Evolutionary conservation across 2,888 invertebrate genomes (phyloP).

Genomic region (Dasysyrphus tricinctus): DNA sequence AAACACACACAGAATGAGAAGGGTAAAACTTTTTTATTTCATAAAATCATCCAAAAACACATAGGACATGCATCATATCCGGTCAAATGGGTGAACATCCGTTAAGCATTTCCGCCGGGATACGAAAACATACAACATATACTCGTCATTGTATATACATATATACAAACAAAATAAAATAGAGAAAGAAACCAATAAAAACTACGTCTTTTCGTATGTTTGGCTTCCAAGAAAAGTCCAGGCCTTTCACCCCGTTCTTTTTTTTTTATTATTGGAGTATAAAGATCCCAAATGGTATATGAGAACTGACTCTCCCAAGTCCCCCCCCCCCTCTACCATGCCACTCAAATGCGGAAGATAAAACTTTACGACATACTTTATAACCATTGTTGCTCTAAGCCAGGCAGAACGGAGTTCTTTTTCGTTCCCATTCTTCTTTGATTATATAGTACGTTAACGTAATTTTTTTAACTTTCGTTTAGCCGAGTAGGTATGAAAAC

Average conservation of each 20-base stretch:
- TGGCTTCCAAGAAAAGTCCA: conserved; percentile 20
- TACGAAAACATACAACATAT: conserved; percentile 23
- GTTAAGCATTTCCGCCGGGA: conserved; percentile 63
- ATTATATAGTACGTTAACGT: conserved; percentile 39
- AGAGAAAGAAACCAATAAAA: conserved; percentile 25
- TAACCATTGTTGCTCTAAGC: conserved; percentile 54
- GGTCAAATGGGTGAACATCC: conserved; percentile 67
- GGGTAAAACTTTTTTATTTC: conserved; percentile 11
- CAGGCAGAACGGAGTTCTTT: conserved; percentile 59
- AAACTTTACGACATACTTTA: conserved; percentile 63
- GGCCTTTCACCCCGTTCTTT: neutral
- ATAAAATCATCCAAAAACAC: conserved; percentile 6
- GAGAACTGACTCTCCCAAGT: neutral
- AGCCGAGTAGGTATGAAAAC: neutral
- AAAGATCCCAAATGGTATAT: conserved; percentile 2
- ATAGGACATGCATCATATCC: conserved; percentile 65
- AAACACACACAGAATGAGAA: neutral
- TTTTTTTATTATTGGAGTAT: neutral
- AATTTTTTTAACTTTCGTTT: conserved; percentile 42
- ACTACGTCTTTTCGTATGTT: conserved; percentile 60
- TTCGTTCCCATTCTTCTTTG: conserved; percentile 16
- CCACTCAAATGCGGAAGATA: conserved; percentile 22
- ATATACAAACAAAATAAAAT: neutral
- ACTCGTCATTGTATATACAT: neutral
- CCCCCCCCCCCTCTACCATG: no score